These are phyloP conservation scores for Micropoecilia bifurca DNA, from an alignment of 2,797 vertebrate species.

Conservation along the genomic window DNA sequence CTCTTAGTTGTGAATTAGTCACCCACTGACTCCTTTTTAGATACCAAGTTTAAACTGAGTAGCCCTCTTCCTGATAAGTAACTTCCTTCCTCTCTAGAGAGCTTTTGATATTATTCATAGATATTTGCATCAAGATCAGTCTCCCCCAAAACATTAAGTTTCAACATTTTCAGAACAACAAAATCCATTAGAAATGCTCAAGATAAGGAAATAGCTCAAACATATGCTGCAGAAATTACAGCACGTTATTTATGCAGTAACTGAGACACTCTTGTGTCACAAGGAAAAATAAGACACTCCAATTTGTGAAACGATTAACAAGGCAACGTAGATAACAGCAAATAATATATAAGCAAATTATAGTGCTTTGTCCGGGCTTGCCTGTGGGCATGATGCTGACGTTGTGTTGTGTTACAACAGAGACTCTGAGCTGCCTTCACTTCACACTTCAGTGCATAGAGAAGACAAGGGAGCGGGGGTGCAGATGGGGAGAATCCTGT, in stretches of 20 bases:
- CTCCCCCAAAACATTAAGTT: not conserved
- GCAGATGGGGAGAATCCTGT: not conserved
- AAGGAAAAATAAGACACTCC: slow-evolving; percentile 16
- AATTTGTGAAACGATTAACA: slow-evolving; percentile 42
- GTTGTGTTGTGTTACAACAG: slow-evolving; percentile 17
- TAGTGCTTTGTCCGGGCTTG: slow-evolving; percentile 21
- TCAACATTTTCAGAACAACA: not conserved
- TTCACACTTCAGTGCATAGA: slow-evolving; percentile 21
- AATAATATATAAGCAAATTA: slow-evolving; percentile 31
- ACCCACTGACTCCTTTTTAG: slow-evolving; percentile 8
- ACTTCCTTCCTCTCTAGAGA: slow-evolving; percentile 15
- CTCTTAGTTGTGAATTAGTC: slow-evolving; percentile 3
- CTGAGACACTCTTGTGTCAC: slow-evolving; percentile 20
- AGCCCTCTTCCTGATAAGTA: slow-evolving; percentile 32
- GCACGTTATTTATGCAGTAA: slow-evolving; percentile 6
- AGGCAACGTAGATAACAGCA: slow-evolving; percentile 30
- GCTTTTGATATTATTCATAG: not conserved
- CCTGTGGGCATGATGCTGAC: slow-evolving; percentile 28
- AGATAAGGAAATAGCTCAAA: not conserved
- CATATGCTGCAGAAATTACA: slow-evolving; percentile 2
- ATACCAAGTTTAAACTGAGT: not conserved
- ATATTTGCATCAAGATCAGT: not conserved
- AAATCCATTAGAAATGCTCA: not conserved
- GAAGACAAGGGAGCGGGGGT: not conserved
- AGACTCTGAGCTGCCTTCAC: slow-evolving; percentile 24